Base-by-base conservation (phyloP, 1,140 invertebrate species). In the Nixonia krombeini region DNA sequence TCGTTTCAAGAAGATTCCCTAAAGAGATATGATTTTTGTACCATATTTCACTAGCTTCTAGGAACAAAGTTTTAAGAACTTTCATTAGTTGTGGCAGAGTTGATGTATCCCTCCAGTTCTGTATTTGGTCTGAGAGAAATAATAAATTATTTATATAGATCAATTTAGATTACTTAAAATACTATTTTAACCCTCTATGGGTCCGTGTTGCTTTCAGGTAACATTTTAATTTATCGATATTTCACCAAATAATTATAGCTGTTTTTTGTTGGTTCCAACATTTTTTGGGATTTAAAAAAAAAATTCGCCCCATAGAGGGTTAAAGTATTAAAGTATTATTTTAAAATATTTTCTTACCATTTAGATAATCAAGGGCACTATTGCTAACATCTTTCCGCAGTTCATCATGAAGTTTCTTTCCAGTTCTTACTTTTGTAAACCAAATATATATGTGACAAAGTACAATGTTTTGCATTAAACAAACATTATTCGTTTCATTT, bases 381-480 rank as follows among this genome's bases (percentile, higher is more conserved):
- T 37, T 29, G 15, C 13, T 35, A 12, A 35, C 7, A 8, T 23
- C 16, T 50, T 59, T 57, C 21, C 41, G 25, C 7, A 42, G 13
- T 0, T 26, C 10, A 21, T 15, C 13, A 0, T 25, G 33, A 23
- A 12, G 61, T 68, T 50, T 74, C 25, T 45, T 57, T 18, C 31
- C 29, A 18, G 1, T 26, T 13, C 62, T 17, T 12, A 77, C 15
- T 13, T 77, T 77, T 42, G 79, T 75, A 47, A 80, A 75, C 80
- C 79, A 84, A 38, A 76, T 45, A 51, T 75, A 81, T 62, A 84
- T 77, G 33, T 73, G 74, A 73, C 72, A 76, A 58, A 84, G 57
- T 15, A 41, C 72, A 21, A 84, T 69, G 72, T 83, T 85, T 23
- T 79, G 58, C 25, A 76, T 51, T 6, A 79, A 50, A 49, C 75